Conservation (phyloP, 2,888 invertebrate genomes). For the Lasioglossum vierecki region DNA sequence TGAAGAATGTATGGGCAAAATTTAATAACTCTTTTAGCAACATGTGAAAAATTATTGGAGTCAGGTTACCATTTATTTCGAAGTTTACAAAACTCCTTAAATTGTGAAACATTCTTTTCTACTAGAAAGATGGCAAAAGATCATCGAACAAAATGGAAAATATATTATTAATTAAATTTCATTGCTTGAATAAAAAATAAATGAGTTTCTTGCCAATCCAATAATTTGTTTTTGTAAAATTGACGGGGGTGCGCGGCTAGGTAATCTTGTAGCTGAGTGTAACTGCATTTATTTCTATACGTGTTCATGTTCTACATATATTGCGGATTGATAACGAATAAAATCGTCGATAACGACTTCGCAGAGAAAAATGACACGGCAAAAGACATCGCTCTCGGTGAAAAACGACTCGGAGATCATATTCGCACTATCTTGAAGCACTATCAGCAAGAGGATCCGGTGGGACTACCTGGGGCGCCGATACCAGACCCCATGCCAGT, state of each 20-base stretch:
- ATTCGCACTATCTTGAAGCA: slow-evolving; percentile 90
- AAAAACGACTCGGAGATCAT: slow-evolving; percentile 90
- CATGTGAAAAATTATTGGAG: too few relatives aligned
- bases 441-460: slow-evolving; percentile 91
- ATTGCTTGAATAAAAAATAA: too few relatives aligned
- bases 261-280: not conserved
- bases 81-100: too few relatives aligned
- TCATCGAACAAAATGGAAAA: too few relatives aligned
- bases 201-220: too few relatives aligned
- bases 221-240: not conserved
- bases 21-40: too few relatives aligned
- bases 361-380: slow-evolving; percentile 72
- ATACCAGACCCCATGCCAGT: slow-evolving; percentile 93
- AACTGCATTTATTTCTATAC: not conserved
- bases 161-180: too few relatives aligned
- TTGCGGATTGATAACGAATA: not conserved
- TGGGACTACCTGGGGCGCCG: slow-evolving; percentile 91
- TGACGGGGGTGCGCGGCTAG: not conserved
- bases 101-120: too few relatives aligned
- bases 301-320: too few relatives aligned
- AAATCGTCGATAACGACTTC: slow-evolving; percentile 31
- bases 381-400: slow-evolving; percentile 83
- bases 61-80: too few relatives aligned
- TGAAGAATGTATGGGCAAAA: too few relatives aligned
- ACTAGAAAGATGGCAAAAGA: too few relatives aligned